Base-by-base conservation (phyloP, 2,888 invertebrate genomes). In the Lottia gigantea region DNA sequence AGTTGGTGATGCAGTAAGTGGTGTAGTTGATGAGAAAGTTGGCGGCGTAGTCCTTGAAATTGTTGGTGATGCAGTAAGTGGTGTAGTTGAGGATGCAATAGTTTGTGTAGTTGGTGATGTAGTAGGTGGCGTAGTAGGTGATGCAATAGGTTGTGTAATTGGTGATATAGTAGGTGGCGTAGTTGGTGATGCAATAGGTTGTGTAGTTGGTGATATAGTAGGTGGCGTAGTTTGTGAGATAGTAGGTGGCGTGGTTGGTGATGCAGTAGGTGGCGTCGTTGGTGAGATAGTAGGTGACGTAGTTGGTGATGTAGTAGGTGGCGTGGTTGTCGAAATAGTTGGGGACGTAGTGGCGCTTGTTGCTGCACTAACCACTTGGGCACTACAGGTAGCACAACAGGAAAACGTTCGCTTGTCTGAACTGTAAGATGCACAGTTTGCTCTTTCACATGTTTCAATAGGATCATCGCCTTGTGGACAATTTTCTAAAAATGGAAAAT, bases 391-490 rank as follows among this genome's bases (percentile, higher is more conserved):
- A 23, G 19, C 19, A 55, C 55, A 55, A 55, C 55, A 55, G 19
- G 23, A 14, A 19, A 19, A 19, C 19, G 55, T 23, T 14, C 55
- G 16, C 23, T 55, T 55, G 19, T 23, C 19, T 55, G 19, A 19
- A 23, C 19, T 55, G 23, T 55, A 55, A 14, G 55, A 55, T 11
- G 55, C 55, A 55, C 55, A 55, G 19, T 23, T 55, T 19, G 55
- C 19, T 55, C 19, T 12, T 23, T 23, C 55, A 23, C 55, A 55
- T 8, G 55, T 23, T 8, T 19, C 23, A 11, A 14, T 55, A 3
- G 55, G 55, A 15, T 55, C 55, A 23, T 55, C 55, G 55, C 55
- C 55, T 55, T 55, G 55, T 55, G 55, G 55, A 55, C 55, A 55
- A 23, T 23, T 19, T 12, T 55, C 55, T 55, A 23, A 23, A 55